phyloP scores from a whole-genome alignment of 1,140 invertebrate genomes.

The Microplitis demolitor region DNA sequence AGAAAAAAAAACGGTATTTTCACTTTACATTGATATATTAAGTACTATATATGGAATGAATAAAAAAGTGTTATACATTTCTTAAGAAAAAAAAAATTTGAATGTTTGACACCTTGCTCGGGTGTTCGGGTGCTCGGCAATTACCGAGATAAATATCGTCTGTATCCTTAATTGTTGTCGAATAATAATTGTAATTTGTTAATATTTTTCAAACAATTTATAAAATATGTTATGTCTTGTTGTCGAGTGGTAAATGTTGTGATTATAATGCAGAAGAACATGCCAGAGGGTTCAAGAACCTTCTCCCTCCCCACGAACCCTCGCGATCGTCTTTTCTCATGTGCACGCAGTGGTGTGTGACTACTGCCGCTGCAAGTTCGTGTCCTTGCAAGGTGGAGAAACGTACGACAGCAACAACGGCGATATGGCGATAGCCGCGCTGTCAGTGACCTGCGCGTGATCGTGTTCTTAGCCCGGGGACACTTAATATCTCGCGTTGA shows the following conservation, averaged over 20 bases:
- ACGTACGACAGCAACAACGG: neutral
- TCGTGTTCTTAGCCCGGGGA: slow-evolving; percentile 15
- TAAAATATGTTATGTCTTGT: too few relatives aligned
- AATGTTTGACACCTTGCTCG: too few relatives aligned
- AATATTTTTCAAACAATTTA: too few relatives aligned
- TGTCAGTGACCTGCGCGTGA: slow-evolving; percentile 7
- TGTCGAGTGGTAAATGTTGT: neutral
- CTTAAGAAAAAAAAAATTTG: too few relatives aligned
- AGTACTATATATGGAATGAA: too few relatives aligned
- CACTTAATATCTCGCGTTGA: slow-evolving; percentile 4
- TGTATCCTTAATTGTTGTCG: too few relatives aligned
- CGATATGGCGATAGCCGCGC: neutral
- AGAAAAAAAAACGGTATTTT: too few relatives aligned
- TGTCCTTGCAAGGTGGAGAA: slow-evolving; percentile 30
- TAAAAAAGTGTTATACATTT: too few relatives aligned
- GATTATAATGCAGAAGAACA: slow-evolving; percentile 10
- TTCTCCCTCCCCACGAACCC: neutral
- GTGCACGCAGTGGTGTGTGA: neutral
- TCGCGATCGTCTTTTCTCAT: neutral
- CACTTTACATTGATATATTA: too few relatives aligned
- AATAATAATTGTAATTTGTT: too few relatives aligned
- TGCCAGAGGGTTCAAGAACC: slow-evolving; percentile 19
- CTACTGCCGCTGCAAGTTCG: neutral
- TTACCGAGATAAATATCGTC: too few relatives aligned
- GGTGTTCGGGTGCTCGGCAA: too few relatives aligned